These are phyloP conservation scores for Drosophila leonis DNA, from an alignment of 2,888 invertebrate genomes.

Conservation along the genomic window DNA sequence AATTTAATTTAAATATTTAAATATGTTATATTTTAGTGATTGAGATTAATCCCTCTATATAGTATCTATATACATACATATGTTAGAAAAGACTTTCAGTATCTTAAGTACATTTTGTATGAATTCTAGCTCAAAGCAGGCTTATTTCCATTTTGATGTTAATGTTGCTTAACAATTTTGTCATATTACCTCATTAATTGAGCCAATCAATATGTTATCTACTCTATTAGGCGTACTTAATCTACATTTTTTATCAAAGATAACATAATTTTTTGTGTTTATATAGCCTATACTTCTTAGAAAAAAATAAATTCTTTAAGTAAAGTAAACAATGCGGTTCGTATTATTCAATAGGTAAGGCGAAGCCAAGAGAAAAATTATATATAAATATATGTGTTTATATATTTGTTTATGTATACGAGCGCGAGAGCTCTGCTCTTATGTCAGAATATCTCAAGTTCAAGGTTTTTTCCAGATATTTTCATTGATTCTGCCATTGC, in stretches of 20 bases:
- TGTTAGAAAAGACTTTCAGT: too few species aligned
- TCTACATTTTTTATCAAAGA: background rate
- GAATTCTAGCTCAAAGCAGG: background rate
- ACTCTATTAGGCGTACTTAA: background rate
- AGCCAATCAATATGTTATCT: background rate
- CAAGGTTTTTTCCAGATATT: constrained; percentile 3
- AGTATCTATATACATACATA: too few species aligned
- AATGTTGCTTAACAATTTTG: background rate
- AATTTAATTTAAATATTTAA: too few species aligned
- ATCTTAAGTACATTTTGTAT: too few species aligned
- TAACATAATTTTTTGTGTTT: background rate
- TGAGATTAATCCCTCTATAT: too few species aligned
- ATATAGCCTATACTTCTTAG: background rate
- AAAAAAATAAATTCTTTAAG: background rate
- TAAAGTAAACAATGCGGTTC: background rate
- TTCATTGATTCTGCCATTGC: background rate
- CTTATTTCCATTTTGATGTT: background rate
- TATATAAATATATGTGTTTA: background rate
- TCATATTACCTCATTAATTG: background rate
- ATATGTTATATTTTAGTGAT: too few species aligned
- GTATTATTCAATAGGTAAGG: background rate
- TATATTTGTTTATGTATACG: too few species aligned
- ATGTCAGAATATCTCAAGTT: constrained; percentile 8
- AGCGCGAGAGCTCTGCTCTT: too few species aligned
- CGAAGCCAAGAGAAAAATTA: background rate